Conservation (phyloP, 2,797 vertebrate genomes). For the Takifugu ocellatus region DNA sequence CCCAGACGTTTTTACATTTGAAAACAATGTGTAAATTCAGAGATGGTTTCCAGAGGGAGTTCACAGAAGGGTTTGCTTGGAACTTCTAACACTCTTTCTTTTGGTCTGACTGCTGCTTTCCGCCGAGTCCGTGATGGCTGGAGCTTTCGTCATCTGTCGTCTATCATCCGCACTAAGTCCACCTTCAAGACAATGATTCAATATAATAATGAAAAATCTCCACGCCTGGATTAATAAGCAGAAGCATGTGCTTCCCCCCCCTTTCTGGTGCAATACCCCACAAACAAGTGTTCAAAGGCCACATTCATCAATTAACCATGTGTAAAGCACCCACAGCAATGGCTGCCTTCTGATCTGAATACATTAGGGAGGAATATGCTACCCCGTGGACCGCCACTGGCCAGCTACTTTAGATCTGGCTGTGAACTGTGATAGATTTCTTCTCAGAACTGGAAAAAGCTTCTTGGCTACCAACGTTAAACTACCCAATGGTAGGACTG, state of each 20-base stretch:
- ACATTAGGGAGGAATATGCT: constrained; percentile 64
- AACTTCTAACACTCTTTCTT: constrained; percentile 7
- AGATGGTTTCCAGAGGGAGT: constrained; percentile 40
- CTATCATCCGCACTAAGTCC: not conserved
- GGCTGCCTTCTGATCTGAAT: constrained; percentile 54
- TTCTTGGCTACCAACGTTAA: constrained; percentile 58
- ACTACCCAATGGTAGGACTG: constrained; percentile 49
- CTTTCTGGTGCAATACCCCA: constrained; percentile 30
- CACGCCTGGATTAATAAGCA: constrained; percentile 39
- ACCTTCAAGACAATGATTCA: constrained; percentile 3
- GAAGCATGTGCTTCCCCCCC: constrained; percentile 7
- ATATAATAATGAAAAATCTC: constrained; percentile 31
- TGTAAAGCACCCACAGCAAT: constrained; percentile 42
- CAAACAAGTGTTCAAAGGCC: constrained; percentile 48
- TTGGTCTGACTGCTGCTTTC: constrained; percentile 26
- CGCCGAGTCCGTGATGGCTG: constrained; percentile 2
- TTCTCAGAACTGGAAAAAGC: constrained; percentile 50
- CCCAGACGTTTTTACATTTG: constrained; percentile 30
- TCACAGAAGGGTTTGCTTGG: constrained; percentile 34
- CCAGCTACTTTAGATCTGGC: constrained; percentile 60
- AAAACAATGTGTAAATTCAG: constrained; percentile 57
- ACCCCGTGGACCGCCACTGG: constrained; percentile 50
- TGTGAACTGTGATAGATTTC: constrained; percentile 71
- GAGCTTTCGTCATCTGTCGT: constrained; percentile 11
- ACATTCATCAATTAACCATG: constrained; percentile 70